phyloP scores from a whole-genome alignment of 1,140 invertebrate species.

The Diabrotica undecimpunctata region DNA sequence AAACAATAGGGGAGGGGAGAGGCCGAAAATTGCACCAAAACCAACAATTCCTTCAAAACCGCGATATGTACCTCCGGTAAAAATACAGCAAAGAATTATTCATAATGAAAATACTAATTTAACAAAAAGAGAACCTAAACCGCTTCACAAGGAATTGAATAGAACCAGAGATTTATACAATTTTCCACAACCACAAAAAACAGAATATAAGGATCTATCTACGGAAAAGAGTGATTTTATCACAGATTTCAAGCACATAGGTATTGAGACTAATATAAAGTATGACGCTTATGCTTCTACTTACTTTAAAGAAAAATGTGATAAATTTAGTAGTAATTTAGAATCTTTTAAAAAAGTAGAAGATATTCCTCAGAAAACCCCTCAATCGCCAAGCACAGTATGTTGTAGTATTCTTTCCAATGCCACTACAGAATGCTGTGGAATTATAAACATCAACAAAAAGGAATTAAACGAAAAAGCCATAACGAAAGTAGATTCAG shows the following conservation, averaged over 20 bases:
- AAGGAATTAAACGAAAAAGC: constrained; percentile 41
- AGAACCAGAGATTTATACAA: constrained; percentile 8
- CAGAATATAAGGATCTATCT: constrained; percentile 23
- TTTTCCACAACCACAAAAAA: constrained; percentile 22
- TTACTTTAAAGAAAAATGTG: constrained; percentile 37
- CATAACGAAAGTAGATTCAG: constrained; percentile 44
- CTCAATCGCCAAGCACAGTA: constrained; percentile 46
- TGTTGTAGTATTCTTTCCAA: constrained; percentile 47
- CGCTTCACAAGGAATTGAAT: constrained; percentile 6
- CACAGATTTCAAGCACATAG: constrained; percentile 7
- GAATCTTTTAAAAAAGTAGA: constrained; percentile 31
- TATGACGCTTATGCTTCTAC: constrained; percentile 27
- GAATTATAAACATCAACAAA: constrained; percentile 40
- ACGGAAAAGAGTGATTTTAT: constrained; percentile 15
- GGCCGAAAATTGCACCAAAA: constrained; percentile 44
- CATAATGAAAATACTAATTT: constrained; percentile 7
- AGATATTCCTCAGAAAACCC: constrained; percentile 34
- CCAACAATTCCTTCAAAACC: constrained; percentile 45
- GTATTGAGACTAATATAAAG: constrained; percentile 23
- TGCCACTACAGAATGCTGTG: constrained; percentile 43
- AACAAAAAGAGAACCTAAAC: constrained; percentile 5
- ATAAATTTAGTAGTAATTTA: constrained; percentile 33
- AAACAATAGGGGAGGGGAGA: constrained; percentile 31
- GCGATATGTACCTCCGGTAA: constrained; percentile 44
- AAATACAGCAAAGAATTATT: constrained; percentile 24